Evolutionary conservation across 1,140 invertebrate species (phyloP), one percentile per base, ranked within the genome.

Genomic region (Diachasmimorpha longicaudata): DNA sequence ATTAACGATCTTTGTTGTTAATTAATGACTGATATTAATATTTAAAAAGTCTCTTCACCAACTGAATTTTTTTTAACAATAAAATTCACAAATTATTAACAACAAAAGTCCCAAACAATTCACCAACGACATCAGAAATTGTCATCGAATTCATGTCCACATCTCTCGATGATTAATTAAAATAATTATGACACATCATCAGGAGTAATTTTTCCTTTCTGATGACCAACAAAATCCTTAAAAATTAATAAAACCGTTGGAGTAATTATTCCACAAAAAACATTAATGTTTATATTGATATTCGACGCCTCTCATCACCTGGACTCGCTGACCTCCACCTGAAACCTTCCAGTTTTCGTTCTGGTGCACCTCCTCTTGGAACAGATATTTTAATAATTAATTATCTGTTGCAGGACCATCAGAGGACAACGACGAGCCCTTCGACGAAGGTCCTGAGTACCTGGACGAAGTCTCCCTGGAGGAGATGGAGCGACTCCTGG

Each of bases 321-420:
- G 23, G 58, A 63, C 23, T 25, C 19, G 10, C 3, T 67, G 31
- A 31, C 55, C 16, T 31, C 10, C 36, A 52, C 21, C 23, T 11
- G 0, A 37, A 42, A 25, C n/a, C 46, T 37, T 46, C 0, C 31
- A 23, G 63, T 19, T 21, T 13, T n/a, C 42, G 0, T 55, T 9
- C 16, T 36, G 36, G 37, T 36, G 19, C 36, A 5, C 11, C 16
- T 14, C 1, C 25, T 52, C 8, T 23, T 77, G 13, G 75, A 72
- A 72, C 52, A 37, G 70, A 68, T 72, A 52, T 55, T 77, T 77
- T 69, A 77, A 77, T 21, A 23, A 31, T 31, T 37, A 14, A 39
- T 52, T 67, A 77, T 74, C 4, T 77, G 76, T 77, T 77, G 9
- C 71, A 77, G 76, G 69, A 19, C 9, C 23, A 55, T 46, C 39